Conservation (phyloP, 2,797 vertebrate genomes). For the Urosaurus nigricauda region DNA sequence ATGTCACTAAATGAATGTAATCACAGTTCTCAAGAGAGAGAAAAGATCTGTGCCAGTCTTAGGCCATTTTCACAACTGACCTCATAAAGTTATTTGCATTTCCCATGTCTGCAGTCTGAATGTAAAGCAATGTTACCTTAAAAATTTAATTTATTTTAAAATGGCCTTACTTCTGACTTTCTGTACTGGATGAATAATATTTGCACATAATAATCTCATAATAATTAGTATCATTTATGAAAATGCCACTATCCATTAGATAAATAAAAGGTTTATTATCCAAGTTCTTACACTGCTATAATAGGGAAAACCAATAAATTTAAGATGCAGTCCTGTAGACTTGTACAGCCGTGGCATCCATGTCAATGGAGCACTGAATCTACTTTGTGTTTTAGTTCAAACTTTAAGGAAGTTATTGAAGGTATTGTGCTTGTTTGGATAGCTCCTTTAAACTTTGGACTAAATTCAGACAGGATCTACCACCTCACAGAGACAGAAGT, state of each 20-base stretch:
- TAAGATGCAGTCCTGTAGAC: not conserved
- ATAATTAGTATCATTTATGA: not conserved
- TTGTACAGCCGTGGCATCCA: no score
- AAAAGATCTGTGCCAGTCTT: not conserved
- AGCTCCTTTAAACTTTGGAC: no score
- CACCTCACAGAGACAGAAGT: no score
- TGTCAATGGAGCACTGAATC: no score
- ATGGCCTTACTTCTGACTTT: not conserved
- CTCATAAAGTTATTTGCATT: not conserved
- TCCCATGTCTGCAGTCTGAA: not conserved
- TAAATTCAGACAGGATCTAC: no score
- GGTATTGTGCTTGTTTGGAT: no score
- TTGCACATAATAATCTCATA: not conserved
- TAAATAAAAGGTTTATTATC: not conserved
- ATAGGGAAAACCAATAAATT: not conserved
- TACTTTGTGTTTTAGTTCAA: no score
- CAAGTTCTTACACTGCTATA: not conserved
- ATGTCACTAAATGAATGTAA: conserved; percentile 13
- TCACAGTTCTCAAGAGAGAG: conserved; percentile 14
- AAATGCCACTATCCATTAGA: not conserved
- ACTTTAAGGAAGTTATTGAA: no score
- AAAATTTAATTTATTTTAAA: not conserved
- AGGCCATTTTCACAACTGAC: conserved; percentile 8
- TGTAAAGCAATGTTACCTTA: not conserved
- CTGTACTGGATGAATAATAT: not conserved